phyloP scores from a whole-genome alignment of 2,113 vertebrate species.

The Hiodon tergisus region DNA sequence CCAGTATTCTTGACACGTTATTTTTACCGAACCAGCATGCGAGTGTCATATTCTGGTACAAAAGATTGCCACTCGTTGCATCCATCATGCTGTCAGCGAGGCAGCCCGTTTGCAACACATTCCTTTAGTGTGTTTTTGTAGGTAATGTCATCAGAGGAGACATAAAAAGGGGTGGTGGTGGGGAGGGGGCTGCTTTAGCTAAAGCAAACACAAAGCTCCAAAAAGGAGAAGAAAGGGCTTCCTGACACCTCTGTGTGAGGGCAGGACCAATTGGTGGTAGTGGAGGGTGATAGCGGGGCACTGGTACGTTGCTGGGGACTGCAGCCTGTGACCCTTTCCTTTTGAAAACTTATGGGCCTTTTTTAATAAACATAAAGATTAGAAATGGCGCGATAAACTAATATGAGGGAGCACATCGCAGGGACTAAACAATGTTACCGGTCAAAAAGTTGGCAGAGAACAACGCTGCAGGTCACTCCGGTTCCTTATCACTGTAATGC shows the following conservation, averaged over 20 bases:
- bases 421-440: too few species aligned
- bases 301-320: not conserved
- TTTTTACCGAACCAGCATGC: constrained; percentile 47
- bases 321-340: not conserved
- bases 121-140: constrained; percentile 43
- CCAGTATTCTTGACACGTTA: constrained; percentile 53
- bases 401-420: not conserved
- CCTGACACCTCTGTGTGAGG: constrained; percentile 44
- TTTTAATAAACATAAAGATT: not conserved
- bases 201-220: constrained; percentile 42
- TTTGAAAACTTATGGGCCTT: not conserved
- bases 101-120: constrained; percentile 42
- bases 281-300: not conserved
- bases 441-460: too few species aligned
- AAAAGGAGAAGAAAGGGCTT: constrained; percentile 40
- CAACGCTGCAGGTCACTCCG: too few species aligned
- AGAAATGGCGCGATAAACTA: not conserved
- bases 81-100: constrained; percentile 61
- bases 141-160: constrained; percentile 52
- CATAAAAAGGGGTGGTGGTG: constrained; percentile 24
- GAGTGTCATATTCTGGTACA: constrained; percentile 53
- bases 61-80: constrained; percentile 58
- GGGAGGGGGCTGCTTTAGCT: constrained; percentile 25
- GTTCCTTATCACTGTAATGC: too few species aligned
- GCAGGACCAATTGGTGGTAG: constrained; percentile 22